Evolutionary conservation across 2,888 invertebrate species (phyloP).

Genomic region (Actias luna): DNA sequence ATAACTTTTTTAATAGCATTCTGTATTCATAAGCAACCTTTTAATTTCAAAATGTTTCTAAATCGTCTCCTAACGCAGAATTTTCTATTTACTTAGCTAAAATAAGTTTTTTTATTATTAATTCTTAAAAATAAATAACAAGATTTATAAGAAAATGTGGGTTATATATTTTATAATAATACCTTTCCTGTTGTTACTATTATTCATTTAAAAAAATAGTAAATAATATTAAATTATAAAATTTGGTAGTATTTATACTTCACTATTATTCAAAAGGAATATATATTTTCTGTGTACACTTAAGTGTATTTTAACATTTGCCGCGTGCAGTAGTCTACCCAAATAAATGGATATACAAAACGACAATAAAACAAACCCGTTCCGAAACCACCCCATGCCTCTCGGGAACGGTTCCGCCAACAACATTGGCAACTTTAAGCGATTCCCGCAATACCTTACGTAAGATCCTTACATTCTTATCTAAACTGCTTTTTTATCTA

Average conservation of each 20-base stretch:
- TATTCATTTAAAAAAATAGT: no score
- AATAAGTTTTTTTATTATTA: neutral
- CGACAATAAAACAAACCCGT: constrained; percentile 10
- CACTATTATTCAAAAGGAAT: neutral
- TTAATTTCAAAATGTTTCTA: no score
- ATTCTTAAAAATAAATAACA: no score
- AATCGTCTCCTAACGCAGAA: no score
- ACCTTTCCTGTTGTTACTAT: no score
- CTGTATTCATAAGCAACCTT: no score
- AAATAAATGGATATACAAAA: neutral
- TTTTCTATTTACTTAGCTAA: neutral
- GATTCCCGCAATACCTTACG: constrained; percentile 62
- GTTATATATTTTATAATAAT: no score
- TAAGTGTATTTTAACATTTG: neutral
- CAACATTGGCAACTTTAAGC: constrained; percentile 40
- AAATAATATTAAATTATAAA: no score
- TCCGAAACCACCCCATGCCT: neutral
- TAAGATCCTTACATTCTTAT: constrained; percentile 59
- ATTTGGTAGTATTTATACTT: no score
- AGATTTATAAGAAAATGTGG: no score
- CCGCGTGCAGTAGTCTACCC: neutral
- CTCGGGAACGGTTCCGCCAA: constrained; percentile 17
- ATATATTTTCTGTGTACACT: neutral
- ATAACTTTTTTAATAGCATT: no score
- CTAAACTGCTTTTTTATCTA: constrained; percentile 34